phyloP scores from a whole-genome alignment of 2,797 vertebrate genomes.

The Prunella strophiata region DNA sequence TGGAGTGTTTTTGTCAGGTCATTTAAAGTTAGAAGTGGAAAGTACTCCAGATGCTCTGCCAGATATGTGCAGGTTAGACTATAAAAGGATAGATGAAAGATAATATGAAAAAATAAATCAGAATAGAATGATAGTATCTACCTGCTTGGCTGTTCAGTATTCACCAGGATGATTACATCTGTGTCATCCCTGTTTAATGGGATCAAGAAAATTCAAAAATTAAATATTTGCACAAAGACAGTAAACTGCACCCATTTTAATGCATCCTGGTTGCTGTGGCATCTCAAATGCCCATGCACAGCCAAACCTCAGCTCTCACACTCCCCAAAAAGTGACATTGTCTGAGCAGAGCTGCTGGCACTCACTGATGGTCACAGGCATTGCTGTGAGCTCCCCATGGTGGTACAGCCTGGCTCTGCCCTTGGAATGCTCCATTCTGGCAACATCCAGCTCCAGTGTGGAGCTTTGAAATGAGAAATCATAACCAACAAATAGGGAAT shows the following conservation, averaged over 20 bases:
- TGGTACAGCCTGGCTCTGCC: neutral
- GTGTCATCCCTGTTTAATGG: neutral
- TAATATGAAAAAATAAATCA: neutral
- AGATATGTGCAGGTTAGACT: neutral
- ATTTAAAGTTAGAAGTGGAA: conserved; percentile 17
- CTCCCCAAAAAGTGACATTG: neutral
- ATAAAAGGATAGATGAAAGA: neutral
- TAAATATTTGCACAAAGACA: neutral
- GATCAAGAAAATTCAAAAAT: neutral
- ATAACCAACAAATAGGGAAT: neutral
- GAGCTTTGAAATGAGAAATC: neutral
- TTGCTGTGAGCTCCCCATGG: neutral
- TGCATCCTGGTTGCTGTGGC: neutral
- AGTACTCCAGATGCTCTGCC: neutral
- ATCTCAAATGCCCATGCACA: neutral
- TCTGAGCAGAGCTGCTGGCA: neutral
- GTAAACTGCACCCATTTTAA: neutral
- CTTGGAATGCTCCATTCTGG: neutral
- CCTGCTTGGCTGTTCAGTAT: neutral
- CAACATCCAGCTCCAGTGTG: neutral
- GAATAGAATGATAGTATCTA: neutral
- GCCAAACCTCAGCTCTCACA: neutral
- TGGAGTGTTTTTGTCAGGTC: conserved; percentile 4
- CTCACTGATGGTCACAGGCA: neutral
- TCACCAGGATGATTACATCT: neutral